Conservation (phyloP, 2,797 vertebrate genomes). For the Gymnocypris eckloni region DNA sequence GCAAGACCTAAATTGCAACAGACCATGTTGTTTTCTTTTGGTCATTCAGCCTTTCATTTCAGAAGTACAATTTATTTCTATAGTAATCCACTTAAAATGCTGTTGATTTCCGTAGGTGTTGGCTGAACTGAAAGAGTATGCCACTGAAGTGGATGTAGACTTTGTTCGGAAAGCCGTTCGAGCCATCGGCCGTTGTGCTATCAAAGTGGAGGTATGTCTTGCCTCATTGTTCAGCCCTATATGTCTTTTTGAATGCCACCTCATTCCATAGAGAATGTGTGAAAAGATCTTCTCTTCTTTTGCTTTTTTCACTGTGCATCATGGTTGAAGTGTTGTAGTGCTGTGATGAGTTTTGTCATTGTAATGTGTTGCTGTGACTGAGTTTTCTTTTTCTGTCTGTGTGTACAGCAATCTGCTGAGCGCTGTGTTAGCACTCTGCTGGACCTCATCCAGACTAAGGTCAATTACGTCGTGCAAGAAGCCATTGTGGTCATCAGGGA, state of each 20-base stretch:
- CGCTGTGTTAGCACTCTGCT: conserved; percentile 95
- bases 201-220: conserved; percentile 93
- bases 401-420: conserved; percentile 91
- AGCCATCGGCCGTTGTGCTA: conserved; percentile 96
- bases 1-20: neutral
- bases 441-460: conserved; percentile 97
- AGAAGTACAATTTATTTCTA: neutral
- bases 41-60: neutral
- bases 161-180: conserved; percentile 96
- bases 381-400: neutral
- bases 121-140: conserved; percentile 95
- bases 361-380: neutral
- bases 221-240: conserved; percentile 33
- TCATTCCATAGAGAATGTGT: conserved; percentile 86
- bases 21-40: neutral
- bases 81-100: neutral
- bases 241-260: conserved; percentile 83
- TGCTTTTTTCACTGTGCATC: neutral
- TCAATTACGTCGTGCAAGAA: conserved; percentile 98
- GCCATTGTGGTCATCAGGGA: conserved; percentile 98
- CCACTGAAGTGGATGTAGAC: conserved; percentile 97
- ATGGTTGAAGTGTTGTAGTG: neutral
- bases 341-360: neutral
- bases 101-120: conserved; percentile 80
- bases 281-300: neutral